Percentiles rank a stretch among this genome's conserved stretches.
Evolutionary conservation across 2,888 invertebrate genomes (phyloP).

Genomic region (Thecophora atra): DNA sequence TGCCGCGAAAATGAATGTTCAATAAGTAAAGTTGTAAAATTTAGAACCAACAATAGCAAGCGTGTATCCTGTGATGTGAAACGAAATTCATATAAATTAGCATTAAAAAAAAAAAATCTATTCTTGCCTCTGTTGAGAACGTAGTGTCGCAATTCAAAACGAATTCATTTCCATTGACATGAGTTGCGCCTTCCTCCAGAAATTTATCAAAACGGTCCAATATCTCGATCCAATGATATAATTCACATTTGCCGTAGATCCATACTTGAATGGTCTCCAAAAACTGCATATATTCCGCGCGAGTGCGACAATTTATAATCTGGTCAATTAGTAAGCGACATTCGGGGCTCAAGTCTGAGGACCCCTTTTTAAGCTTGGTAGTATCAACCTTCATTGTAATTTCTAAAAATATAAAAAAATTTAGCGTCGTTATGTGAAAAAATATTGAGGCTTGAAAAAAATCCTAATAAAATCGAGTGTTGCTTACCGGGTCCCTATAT

Average conservation of each 20-base stretch:
- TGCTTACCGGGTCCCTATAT: too few relatives aligned
- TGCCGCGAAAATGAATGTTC: slow-evolving; percentile 89
- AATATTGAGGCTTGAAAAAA: too few relatives aligned
- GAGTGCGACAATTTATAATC: slow-evolving; percentile 73
- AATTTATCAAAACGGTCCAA: slow-evolving; percentile 80
- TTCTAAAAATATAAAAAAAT: background rate
- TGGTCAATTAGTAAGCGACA: slow-evolving; percentile 80
- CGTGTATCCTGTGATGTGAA: slow-evolving; percentile 71
- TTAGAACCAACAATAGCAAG: slow-evolving; percentile 77
- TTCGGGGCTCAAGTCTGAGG: slow-evolving; percentile 82
- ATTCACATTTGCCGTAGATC: slow-evolving; percentile 88
- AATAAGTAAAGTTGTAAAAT: slow-evolving; percentile 83
- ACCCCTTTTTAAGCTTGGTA: slow-evolving; percentile 82
- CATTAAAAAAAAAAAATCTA: too few relatives aligned
- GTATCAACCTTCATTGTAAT: slow-evolving; percentile 81
- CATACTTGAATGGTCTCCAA: slow-evolving; percentile 80
- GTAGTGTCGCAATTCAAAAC: slow-evolving; percentile 76
- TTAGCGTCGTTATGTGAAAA: too few relatives aligned
- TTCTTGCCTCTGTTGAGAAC: slow-evolving; percentile 70
- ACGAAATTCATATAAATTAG: too few relatives aligned
- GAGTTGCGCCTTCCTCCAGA: slow-evolving; percentile 75
- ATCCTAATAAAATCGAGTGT: too few relatives aligned
- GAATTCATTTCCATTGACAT: slow-evolving; percentile 60
- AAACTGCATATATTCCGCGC: slow-evolving; percentile 73
- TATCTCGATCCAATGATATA: slow-evolving; percentile 87